Base-by-base conservation (phyloP, 2,888 invertebrate genomes). In the Camponotus fellah region DNA sequence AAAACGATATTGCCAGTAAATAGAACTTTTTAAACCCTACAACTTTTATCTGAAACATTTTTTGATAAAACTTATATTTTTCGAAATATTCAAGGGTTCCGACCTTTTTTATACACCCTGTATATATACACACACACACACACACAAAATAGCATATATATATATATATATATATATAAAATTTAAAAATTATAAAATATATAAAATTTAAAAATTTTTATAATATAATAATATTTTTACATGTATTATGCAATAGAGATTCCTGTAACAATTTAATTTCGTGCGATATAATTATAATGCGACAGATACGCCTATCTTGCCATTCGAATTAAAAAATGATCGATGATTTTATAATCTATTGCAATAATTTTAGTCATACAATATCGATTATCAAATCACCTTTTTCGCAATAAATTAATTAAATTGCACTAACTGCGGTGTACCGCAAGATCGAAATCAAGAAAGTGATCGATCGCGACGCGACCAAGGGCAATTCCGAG, bases 381-480 rank as follows among this genome's bases (percentile, higher is more conserved):
- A 34, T 46, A 21, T 43, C 37, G 14, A 0, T 56, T 26, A 26
- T 58, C n/a, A 58, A 58, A 69, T n/a, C 14, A 21, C 10, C 32
- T 77, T 77, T 68, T 26, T 26, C 2, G 43, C 10, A 43, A 32
- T 56, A 17, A 14, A 68, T 77, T 77, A 56, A 68, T 3, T 68
- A 68, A 56, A 56, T 58, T 32, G 32, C 32, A 40, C 56, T 58
- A 43, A 49, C 64, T 56, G 32, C 4, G 9, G n/a, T 6, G 9
- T 14, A 62, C 2, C 8, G 21, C 66, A 17, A 66, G 56, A 60
- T 75, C 64, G 34, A 56, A 26, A 76, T 81, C 64, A 64, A 26
- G 34, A 62, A 81, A n/a, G 21, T 65, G 21, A 82, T 74, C 32
- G 56, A 82, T 75, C 56, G 75, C 64, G 64, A 75, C 3, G 75